Conservation (phyloP, 2,888 invertebrate species). For the Hydrotaea cyrtoneurina region DNA sequence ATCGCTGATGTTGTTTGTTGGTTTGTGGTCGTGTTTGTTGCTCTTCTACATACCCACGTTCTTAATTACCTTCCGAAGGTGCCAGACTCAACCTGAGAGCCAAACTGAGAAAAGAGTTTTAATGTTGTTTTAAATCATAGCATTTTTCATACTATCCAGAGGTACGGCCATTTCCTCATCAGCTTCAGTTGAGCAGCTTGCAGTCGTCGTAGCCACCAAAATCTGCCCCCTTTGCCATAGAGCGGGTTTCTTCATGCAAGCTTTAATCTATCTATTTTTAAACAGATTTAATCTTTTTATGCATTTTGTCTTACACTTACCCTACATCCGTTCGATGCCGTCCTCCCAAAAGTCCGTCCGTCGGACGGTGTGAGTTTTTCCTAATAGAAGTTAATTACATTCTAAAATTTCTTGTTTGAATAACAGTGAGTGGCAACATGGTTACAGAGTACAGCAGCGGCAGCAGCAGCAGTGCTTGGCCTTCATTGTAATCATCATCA, state of each 20-base stretch:
- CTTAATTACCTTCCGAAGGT: slow-evolving; percentile 53
- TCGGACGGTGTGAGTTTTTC: slow-evolving; percentile 31
- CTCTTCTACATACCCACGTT: slow-evolving; percentile 52
- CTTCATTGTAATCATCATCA: background rate
- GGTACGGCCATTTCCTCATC: background rate
- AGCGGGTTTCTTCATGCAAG: background rate
- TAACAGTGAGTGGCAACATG: background rate
- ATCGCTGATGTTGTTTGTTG: background rate
- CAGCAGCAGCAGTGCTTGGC: background rate
- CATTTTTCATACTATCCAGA: slow-evolving; percentile 26
- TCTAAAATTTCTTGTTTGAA: slow-evolving; percentile 39
- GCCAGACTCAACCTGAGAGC: background rate
- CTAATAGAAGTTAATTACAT: slow-evolving; percentile 56
- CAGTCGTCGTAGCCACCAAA: no score
- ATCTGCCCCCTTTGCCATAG: background rate
- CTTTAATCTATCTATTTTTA: slow-evolving; percentile 11
- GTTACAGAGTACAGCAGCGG: background rate
- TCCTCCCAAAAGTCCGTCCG: background rate
- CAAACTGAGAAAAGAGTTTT: background rate
- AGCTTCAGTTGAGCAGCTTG: background rate
- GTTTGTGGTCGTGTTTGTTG: background rate
- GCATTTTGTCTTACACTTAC: slow-evolving; percentile 38
- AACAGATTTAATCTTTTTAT: slow-evolving; percentile 56
- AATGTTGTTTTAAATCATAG: slow-evolving; percentile 36
- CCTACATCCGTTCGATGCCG: background rate